A percentile compares a stretch with the other conserved stretches of the same genome.
Evolutionary conservation across 2,113 vertebrate species (phyloP).

Genomic region (Onychostoma macrolepis): DNA sequence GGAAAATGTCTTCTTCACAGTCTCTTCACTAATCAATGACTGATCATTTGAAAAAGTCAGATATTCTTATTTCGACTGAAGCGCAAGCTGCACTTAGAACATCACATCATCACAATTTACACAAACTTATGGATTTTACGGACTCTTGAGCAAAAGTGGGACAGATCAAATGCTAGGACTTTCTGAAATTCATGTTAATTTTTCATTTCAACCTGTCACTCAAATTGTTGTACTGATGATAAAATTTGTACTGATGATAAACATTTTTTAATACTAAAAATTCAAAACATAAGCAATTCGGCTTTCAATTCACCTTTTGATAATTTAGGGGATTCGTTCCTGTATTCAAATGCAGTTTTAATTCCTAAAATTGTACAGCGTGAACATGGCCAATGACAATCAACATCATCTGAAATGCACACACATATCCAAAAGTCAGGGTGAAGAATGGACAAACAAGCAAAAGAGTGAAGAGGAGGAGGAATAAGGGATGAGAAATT

Average conservation of each 20-base stretch:
- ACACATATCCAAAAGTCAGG: background rate
- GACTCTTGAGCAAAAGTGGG: background rate
- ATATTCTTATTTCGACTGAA: background rate
- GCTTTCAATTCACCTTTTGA: background rate
- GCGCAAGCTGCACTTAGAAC: background rate
- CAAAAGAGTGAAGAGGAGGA: slow-evolving; percentile 28
- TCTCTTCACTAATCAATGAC: background rate
- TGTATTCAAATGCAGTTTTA: background rate
- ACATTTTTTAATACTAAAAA: background rate
- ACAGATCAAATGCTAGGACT: background rate
- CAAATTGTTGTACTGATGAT: background rate
- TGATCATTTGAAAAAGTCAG: background rate
- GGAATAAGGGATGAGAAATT: background rate
- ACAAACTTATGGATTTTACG: background rate
- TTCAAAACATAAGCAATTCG: background rate
- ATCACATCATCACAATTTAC: background rate
- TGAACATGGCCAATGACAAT: background rate
- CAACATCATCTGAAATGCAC: background rate
- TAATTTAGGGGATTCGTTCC: background rate
- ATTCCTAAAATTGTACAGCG: background rate
- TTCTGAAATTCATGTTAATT: background rate
- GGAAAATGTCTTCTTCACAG: background rate
- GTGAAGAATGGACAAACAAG: slow-evolving; percentile 1
- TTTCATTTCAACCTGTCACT: background rate
- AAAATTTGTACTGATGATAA: background rate